Conservation (phyloP, 2,888 invertebrate species). For the Eilema sororculum region DNA sequence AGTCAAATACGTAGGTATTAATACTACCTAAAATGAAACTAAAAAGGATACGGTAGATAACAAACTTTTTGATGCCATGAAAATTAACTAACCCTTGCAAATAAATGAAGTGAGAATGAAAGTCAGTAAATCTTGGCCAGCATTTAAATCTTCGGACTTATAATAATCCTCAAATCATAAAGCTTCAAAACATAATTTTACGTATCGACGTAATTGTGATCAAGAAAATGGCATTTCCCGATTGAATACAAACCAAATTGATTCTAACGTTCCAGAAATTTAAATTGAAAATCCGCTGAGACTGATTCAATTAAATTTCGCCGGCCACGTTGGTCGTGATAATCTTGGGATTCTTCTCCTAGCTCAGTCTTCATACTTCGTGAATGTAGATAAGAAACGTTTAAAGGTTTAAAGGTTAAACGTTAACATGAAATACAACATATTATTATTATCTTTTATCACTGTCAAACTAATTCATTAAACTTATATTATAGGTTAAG, state of each 20-base stretch:
- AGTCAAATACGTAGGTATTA: too few species aligned
- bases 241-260: conserved; percentile 52
- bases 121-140: conserved; percentile 14
- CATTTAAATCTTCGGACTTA: conserved; percentile 36
- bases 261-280: conserved; percentile 39
- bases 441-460: background rate
- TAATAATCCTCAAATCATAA: conserved; percentile 38
- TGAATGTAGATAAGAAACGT: too few species aligned
- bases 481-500: too few species aligned
- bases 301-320: conserved; percentile 48
- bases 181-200: conserved; percentile 38
- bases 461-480: background rate
- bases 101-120: background rate
- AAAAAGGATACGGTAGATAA: background rate
- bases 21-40: too few species aligned
- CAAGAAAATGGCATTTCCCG: conserved; percentile 33
- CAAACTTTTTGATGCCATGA: background rate
- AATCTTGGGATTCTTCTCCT: conserved; percentile 38
- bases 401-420: too few species aligned
- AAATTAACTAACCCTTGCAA: background rate
- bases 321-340: conserved; percentile 34
- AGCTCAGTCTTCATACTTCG: too few species aligned
- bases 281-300: conserved; percentile 45
- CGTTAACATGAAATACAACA: too few species aligned
- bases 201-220: conserved; percentile 46